Evolutionary conservation across 2,888 invertebrate species (phyloP).

Genomic region (Antheraea yamamai): DNA sequence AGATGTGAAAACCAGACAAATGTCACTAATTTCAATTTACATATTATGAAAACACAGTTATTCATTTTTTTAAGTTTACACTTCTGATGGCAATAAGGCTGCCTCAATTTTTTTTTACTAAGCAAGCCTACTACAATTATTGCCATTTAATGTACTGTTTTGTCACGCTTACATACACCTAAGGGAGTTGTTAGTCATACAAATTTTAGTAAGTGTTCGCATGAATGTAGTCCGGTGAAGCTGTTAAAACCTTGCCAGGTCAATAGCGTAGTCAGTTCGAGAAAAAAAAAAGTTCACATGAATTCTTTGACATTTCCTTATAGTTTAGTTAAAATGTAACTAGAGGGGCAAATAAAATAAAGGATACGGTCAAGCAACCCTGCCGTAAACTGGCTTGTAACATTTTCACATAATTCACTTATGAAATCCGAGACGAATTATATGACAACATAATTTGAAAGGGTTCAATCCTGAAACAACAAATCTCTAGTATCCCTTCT

Average conservation of each 20-base stretch:
- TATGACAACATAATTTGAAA: conserved; percentile 15
- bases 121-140: not conserved
- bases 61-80: too few species aligned
- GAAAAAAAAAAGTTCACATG: too few species aligned
- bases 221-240: too few species aligned
- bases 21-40: too few species aligned
- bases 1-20: too few species aligned
- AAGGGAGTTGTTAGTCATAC: too few species aligned
- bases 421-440: conserved; percentile 8
- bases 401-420: not conserved
- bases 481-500: conserved; percentile 28
- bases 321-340: not conserved
- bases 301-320: not conserved
- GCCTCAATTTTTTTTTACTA: too few species aligned
- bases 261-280: too few species aligned
- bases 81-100: too few species aligned
- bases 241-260: too few species aligned
- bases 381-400: not conserved
- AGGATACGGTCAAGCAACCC: not conserved
- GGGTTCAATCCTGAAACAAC: conserved; percentile 35
- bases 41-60: too few species aligned
- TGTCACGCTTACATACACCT: not conserved
- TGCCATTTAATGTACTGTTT: not conserved
- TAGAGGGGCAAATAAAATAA: not conserved
- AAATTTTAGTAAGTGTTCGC: too few species aligned